Evolutionary conservation across 2,888 invertebrate genomes (phyloP), one percentile per base, ranked within the genome.

Genomic region (Cephus pulcher): DNA sequence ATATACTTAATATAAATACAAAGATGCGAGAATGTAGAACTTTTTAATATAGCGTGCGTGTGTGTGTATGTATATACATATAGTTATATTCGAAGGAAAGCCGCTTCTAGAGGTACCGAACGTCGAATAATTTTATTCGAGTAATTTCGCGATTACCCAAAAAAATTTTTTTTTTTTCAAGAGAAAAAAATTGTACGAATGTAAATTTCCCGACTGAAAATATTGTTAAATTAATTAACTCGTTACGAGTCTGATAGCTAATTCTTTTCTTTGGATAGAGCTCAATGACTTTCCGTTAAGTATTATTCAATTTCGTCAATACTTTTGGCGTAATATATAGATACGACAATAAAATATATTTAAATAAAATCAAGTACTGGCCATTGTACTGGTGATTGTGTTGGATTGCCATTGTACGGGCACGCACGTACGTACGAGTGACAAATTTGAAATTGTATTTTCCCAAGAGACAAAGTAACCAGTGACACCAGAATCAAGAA

Each of bases 371-470:
- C 76, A 75, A 80, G 80, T 80, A 79, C 80, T 81, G 82, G 82
- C 79, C 76, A 79, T 77, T 73, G 23, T 23, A 56, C 56, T 23
- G 2, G 23, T 6, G 56, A 56, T 33, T 78, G 80, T 74, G 34
- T 80, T 82, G 75, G 78, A 23, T 69, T 75, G 79, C 75, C 80
- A 81, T 76, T 80, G 82, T 56, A 56, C 23, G 9, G 23, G 33
- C 30, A 71, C 80, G 82, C 76, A 75, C 71, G 79, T n/a, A 40
- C n/a, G 4, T n/a, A 32, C 9, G 74, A 74, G n/a, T 35, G 34
- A 71, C 11, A 74, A 74, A 74, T 34, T 34, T 35, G 35, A 74
- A 71, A 71, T 11, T 74, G 74, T 87, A 87, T 87, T 88, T 88
- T 88, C 85, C 84, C 84, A 73, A 82, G 76, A 69, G 70, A 37